Evolutionary conservation across 2,797 vertebrate genomes (phyloP).

Genomic region (Tinamus major): DNA sequence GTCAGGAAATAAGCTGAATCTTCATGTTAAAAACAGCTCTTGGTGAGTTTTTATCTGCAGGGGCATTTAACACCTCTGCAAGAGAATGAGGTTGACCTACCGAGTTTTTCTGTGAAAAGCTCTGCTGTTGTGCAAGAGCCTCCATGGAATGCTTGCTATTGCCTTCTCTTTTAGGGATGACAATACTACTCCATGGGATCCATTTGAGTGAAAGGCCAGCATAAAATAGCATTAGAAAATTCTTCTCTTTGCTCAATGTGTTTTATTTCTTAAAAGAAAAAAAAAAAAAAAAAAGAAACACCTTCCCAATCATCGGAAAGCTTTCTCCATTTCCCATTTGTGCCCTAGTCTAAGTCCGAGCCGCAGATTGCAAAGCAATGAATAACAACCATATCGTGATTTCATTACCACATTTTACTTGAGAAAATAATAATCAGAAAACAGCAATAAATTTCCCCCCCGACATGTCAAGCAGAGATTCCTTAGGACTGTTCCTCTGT

Average conservation of each 20-base stretch:
- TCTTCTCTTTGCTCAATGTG: not conserved
- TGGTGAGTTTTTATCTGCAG: constrained; percentile 6
- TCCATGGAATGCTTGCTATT: not conserved
- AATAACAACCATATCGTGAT: not conserved
- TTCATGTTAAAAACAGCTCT: not conserved
- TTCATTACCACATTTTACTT: not conserved
- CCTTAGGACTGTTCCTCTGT: not conserved
- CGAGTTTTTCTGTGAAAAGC: not conserved
- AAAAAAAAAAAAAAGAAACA: not conserved
- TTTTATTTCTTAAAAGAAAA: not conserved
- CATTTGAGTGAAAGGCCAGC: not conserved
- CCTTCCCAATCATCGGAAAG: not conserved
- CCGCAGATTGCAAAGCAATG: not conserved
- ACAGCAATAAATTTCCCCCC: not conserved
- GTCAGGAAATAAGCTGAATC: not conserved
- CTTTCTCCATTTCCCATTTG: not conserved
- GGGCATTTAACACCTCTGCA: not conserved
- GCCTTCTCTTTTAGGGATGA: not conserved
- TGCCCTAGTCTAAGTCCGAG: not conserved
- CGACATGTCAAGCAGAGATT: not conserved
- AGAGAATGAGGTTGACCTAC: not conserved
- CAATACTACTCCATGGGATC: not conserved
- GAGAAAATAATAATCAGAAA: not conserved
- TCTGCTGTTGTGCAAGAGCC: not conserved
- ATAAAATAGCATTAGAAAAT: not conserved